Conservation (phyloP, 1,140 invertebrate species). For the Oppia nitens region DNA sequence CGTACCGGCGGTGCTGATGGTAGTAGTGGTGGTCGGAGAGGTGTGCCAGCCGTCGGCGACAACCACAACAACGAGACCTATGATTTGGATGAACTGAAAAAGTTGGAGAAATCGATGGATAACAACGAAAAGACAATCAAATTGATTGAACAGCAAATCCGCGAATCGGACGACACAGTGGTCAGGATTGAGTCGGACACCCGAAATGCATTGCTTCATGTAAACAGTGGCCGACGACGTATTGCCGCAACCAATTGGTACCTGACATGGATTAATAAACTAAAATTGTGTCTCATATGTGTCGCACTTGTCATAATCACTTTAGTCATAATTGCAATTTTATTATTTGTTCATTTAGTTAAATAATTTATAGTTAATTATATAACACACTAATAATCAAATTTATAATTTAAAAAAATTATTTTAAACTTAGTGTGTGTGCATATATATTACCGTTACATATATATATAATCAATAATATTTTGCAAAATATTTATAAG, state of each 20-base stretch:
- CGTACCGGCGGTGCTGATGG: background rate
- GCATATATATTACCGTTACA: no score
- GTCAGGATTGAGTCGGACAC: background rate
- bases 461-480: no score
- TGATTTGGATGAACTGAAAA: background rate
- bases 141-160: background rate
- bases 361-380: no score
- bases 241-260: background rate
- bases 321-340: no score
- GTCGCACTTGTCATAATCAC: background rate
- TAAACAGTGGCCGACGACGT: background rate
- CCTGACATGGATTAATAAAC: background rate
- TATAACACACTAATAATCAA: no score
- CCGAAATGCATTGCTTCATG: background rate
- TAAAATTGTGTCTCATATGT: background rate
- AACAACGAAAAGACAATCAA: background rate
- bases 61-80: background rate
- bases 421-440: no score
- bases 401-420: no score
- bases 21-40: no score
- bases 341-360: no score
- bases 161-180: background rate
- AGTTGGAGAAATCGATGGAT: background rate
- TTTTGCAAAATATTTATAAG: no score
- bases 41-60: no score